Evolutionary conservation across 2,113 vertebrate genomes (phyloP), one percentile per base, ranked within the genome.

Genomic region (Maccullochella peelii): DNA sequence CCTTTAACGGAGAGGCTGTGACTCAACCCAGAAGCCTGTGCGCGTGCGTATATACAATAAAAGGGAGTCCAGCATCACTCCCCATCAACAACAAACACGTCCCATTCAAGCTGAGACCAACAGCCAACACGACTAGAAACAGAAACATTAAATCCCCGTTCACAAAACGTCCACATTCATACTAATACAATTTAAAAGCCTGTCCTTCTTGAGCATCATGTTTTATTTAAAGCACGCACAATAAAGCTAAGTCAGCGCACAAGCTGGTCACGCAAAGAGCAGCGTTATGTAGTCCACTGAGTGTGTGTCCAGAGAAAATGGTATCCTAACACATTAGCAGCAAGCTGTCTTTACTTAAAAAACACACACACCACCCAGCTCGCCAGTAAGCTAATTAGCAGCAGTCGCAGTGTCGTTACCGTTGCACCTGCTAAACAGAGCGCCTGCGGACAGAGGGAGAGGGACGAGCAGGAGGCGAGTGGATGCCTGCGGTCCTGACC

Each of bases 31-130:
- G 27, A 27, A 52, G 62, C 55, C 9, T 58, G 59, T 52, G n/a
- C n/a, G n/a, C n/a, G 14, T 62, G 16, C n/a, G 57, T 50, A 66
- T 49, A 38, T 63, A 63, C n/a, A 65, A 83, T 12, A 33, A 47
- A 30, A 80, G 47, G 49, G 78, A 62, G 71, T 80, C 47, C 61
- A 89, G 79, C 87, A 80, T 92, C 89, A 86, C 84, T 78, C 61
- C 87, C 76, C 58, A 77, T 87, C 79, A 87, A 84, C 83, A 93
- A 90, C 86, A 90, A 85, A 86, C 92, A 82, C 76, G 84, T 92
- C 87, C 92, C 89, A 85, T 79, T 77, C 79, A 49, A 62, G 68
- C 65, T 62, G 33, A 77, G 67, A 83, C 23, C 79, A 59, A 58
- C 59, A 30, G 74, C 70, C 80, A 83, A 67, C 63, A 65, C 70